Percentiles rank a stretch among this genome's conserved stretches.
Evolutionary conservation across 2,888 invertebrate genomes (phyloP).

Genomic region (Andrena trimmerana): DNA sequence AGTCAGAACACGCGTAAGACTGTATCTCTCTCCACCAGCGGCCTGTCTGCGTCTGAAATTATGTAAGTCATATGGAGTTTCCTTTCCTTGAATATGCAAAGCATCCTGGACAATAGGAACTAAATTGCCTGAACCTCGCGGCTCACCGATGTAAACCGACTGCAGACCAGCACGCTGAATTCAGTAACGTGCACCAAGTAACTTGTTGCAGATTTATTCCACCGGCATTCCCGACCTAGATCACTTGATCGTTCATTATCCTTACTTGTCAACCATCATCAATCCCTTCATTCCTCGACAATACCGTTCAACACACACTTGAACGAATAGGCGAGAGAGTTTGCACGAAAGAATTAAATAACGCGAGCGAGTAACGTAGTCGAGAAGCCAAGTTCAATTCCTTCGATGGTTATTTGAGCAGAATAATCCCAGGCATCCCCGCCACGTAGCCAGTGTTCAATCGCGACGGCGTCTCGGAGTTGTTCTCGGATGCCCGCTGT

Average conservation of each 20-base stretch:
- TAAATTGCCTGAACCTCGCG: constrained; percentile 23
- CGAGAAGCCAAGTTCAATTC: too few species aligned
- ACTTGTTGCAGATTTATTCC: constrained; percentile 19
- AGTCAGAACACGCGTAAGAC: constrained; percentile 26
- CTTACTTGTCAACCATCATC: background rate
- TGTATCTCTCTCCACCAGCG: constrained; percentile 1
- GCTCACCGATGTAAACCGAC: background rate
- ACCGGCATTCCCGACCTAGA: background rate
- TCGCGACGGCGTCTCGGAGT: constrained; percentile 2
- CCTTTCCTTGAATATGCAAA: constrained; percentile 38
- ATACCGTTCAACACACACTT: background rate
- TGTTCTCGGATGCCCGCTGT: constrained; percentile 31
- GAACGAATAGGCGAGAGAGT: too few species aligned
- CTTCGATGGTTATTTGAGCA: too few species aligned
- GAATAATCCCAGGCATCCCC: constrained; percentile 13
- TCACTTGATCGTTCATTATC: background rate
- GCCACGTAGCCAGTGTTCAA: constrained; percentile 23
- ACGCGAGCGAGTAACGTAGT: too few species aligned
- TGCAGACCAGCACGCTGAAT: constrained; percentile 10
- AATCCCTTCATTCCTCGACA: background rate
- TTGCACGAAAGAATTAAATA: too few species aligned
- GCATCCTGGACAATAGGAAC: constrained; percentile 29
- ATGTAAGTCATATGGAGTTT: constrained; percentile 36
- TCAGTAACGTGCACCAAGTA: background rate
- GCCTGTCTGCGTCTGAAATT: constrained; percentile 2